These are phyloP conservation scores for Chloromyia formosa DNA, from an alignment of 2,888 invertebrate genomes.

Conservation along the genomic window DNA sequence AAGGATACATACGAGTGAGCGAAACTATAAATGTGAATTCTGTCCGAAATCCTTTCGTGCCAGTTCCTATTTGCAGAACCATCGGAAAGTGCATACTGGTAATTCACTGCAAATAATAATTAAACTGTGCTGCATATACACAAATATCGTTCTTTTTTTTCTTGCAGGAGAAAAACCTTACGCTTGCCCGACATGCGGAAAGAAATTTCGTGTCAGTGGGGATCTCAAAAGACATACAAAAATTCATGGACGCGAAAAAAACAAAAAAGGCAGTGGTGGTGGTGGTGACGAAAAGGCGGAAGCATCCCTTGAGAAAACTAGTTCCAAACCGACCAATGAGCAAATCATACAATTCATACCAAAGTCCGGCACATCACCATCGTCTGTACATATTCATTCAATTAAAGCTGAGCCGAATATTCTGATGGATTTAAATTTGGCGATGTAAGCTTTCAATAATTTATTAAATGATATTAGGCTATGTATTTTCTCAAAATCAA, in stretches of 20 bases:
- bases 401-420: constrained; percentile 31
- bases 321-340: constrained; percentile 6
- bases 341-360: constrained; percentile 22
- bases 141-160: constrained; percentile 29
- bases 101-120: neutral
- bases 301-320: neutral
- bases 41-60: constrained; percentile 86
- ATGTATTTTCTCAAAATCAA: too few species aligned
- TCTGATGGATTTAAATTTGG: constrained; percentile 26
- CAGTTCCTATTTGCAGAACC: constrained; percentile 84
- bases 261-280: constrained; percentile 39
- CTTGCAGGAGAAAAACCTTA: constrained; percentile 78
- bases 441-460: constrained; percentile 8
- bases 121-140: too few species aligned
- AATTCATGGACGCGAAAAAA: constrained; percentile 69
- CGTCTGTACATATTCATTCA: neutral
- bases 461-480: neutral
- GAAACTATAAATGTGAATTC: constrained; percentile 86
- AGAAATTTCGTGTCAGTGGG: constrained; percentile 82
- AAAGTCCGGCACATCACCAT: neutral
- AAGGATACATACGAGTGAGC: constrained; percentile 86
- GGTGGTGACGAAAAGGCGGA: too few species aligned
- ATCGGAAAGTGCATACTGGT: constrained; percentile 86
- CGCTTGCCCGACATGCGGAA: constrained; percentile 78
- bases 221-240: constrained; percentile 84